Percentiles rank a stretch among this genome's conserved stretches.
Conservation (phyloP, 2,888 invertebrate species). For the Ophraella communa region DNA sequence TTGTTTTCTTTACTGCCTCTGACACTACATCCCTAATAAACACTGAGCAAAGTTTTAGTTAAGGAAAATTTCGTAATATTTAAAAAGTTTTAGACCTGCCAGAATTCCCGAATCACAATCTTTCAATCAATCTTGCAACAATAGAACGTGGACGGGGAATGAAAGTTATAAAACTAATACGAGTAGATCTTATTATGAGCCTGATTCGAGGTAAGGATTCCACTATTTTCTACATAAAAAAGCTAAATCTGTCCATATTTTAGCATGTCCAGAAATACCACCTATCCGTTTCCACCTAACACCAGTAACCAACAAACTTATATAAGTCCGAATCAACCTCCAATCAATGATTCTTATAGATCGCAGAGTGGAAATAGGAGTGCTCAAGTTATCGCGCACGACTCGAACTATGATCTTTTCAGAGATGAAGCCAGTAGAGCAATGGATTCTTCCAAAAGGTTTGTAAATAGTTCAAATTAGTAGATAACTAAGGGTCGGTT, state of each 20-base stretch:
- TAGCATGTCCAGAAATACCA: not conserved
- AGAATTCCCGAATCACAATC: not conserved
- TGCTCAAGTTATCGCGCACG: not conserved
- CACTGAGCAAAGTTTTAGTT: no score
- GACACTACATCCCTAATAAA: no score
- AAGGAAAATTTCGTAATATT: not conserved
- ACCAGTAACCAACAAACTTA: not conserved
- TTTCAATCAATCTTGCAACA: not conserved
- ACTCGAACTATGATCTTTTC: not conserved
- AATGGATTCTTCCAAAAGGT: not conserved
- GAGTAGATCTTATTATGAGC: not conserved
- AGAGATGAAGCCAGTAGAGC: not conserved
- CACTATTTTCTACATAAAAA: no score
- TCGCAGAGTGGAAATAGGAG: not conserved
- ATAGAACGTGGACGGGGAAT: not conserved
- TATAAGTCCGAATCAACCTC: not conserved
- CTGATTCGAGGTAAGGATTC: not conserved
- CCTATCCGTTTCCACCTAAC: not conserved
- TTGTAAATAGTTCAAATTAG: no score
- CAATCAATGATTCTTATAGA: not conserved
- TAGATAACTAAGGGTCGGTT: no score
- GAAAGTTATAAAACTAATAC: not conserved
- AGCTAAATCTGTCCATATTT: not conserved
- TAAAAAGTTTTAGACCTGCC: not conserved
- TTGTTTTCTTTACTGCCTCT: no score